Base-by-base conservation (phyloP, 2,888 invertebrate genomes). In the Heliconius hortense region DNA sequence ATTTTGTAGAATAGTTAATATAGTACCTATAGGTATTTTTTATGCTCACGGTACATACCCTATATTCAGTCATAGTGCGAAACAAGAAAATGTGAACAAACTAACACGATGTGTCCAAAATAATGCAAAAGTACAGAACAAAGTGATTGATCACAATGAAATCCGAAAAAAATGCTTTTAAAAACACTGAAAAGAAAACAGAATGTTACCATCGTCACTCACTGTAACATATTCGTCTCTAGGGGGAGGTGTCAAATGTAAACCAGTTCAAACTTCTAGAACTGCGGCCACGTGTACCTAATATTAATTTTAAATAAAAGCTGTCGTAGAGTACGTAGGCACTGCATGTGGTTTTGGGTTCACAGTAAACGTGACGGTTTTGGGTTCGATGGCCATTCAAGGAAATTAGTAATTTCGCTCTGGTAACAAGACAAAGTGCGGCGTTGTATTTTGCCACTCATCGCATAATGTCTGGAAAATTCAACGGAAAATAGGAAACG, bases 231-330 rank as follows among this genome's bases (percentile, higher is more conserved):
- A 81, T 81, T 79, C 73, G 79, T 63, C 83, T 81, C 79, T 76
- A 75, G 82, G 81, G 81, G 73, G 77, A 80, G 75, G 79, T 78
- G 81, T 81, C 82, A 82, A 79, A 80, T 74, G 76, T 75, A 73
- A 80, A 72, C 83, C 81, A 82, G 76, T n/a, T n/a, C n/a, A n/a
- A n/a, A 72, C 73, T 70, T 1, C 18, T 64, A 76, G 76, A 81
- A 77, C 71, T 81, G 73, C 73, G 67, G 28, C 66, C 72, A 72
- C 66, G 76, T 60, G 67, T 75, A 74, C 5, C 18, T 48, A 48
- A 53, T 53, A 53, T 53, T 53, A 21, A n/a, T 53, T 21, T 21
- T 8, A 53, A 21, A 21, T 53, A 21, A 21, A 21, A 21, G 10
- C 21, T 21, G 1, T 53, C 21, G 21, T n/a, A 3, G 18, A 5